These are phyloP conservation scores for Cryptotis parvus DNA, from an alignment of 2,113 vertebrate genomes.

Conservation along the genomic window DNA sequence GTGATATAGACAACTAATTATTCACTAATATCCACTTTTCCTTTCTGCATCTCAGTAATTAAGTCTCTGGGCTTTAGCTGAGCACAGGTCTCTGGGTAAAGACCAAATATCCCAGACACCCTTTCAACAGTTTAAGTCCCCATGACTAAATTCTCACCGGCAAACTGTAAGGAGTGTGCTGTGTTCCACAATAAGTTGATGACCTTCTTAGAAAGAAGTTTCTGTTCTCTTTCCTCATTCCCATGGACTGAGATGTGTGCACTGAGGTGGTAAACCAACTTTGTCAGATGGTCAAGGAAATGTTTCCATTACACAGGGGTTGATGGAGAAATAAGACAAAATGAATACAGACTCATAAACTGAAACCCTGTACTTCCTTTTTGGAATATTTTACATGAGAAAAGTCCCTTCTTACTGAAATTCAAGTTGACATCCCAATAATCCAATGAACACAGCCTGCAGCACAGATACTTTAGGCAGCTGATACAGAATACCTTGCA, in stretches of 20 bases:
- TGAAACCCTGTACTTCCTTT: neutral
- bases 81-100: neutral
- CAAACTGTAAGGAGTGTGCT: neutral
- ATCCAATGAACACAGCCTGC: neutral
- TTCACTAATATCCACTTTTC: neutral
- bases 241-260: neutral
- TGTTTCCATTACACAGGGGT: neutral
- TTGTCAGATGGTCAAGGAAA: neutral
- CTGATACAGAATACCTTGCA: neutral
- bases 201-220: neutral
- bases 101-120: neutral
- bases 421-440: neutral
- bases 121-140: neutral
- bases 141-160: neutral
- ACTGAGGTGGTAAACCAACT: neutral
- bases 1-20: neutral
- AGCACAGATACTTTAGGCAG: neutral
- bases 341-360: neutral
- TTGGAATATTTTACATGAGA: neutral
- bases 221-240: neutral
- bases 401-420: neutral
- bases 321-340: neutral
- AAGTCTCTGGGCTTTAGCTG: neutral
- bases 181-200: neutral
- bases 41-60: slow-evolving; percentile 11